phyloP scores from a whole-genome alignment of 2,113 vertebrate genomes.

The Elanus axillaris region DNA sequence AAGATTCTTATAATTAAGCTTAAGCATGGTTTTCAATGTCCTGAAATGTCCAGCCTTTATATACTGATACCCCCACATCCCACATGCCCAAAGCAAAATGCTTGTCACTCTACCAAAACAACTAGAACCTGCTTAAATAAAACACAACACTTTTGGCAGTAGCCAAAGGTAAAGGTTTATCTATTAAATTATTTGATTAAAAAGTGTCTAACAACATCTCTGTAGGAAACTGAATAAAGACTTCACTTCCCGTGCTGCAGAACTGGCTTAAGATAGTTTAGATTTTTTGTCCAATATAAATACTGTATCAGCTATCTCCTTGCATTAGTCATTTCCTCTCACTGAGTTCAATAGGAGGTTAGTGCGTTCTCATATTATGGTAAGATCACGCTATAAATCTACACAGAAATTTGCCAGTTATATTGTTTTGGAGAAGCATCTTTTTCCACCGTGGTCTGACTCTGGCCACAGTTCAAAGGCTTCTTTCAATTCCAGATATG shows the following conservation, averaged over 20 bases:
- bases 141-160: neutral
- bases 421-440: slow-evolving; percentile 50
- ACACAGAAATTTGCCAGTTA: slow-evolving; percentile 35
- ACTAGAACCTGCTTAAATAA: neutral
- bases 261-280: slow-evolving; percentile 51
- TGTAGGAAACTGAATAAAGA: slow-evolving; percentile 73
- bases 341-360: slow-evolving; percentile 77
- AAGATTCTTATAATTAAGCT: neutral
- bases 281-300: slow-evolving; percentile 78
- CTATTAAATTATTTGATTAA: slow-evolving; percentile 14
- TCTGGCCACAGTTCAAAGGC: slow-evolving; percentile 66
- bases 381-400: slow-evolving; percentile 39
- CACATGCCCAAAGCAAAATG: neutral
- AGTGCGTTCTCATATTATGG: slow-evolving; percentile 77
- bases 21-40: neutral
- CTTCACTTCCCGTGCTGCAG: slow-evolving; percentile 73
- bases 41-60: neutral
- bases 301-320: slow-evolving; percentile 71
- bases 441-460: slow-evolving; percentile 56
- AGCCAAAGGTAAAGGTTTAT: slow-evolving; percentile 43
- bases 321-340: slow-evolving; percentile 81
- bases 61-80: neutral
- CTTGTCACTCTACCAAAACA: neutral
- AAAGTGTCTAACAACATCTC: slow-evolving; percentile 65
- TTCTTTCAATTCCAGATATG: slow-evolving; percentile 40